Evolutionary conservation across 1,140 invertebrate species (phyloP), one percentile per base, ranked within the genome.

Genomic region (Drosophila nasuta): DNA sequence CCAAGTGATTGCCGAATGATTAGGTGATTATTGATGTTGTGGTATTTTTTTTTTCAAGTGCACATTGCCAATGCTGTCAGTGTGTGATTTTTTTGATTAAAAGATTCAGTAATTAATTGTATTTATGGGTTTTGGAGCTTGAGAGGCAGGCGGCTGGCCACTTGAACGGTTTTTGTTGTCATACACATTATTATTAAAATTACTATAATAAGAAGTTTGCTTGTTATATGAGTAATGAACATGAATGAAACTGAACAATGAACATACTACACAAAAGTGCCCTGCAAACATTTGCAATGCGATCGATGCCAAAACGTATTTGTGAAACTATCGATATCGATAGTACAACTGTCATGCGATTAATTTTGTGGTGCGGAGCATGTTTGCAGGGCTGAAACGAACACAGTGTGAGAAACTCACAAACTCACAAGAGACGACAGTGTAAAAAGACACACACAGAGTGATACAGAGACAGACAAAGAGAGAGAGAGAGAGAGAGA

Each of bases 131-230:
- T 66, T 58, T 48, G 13, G 52, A 72, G 69, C 69, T 45, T 79
- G 46, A 49, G 52, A 52, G 69, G 82, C 78, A 67, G 81, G 69
- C 81, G 68, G 75, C 65, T 75, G 81, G 74, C 62, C 63, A 77
- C 74, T 64, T 75, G 51, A 77, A 85, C 73, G 77, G 73, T 43
- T 69, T 64, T 25, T 48, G 20, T 25, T 25, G 20, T 25, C 20
- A 25, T 25, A 25, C 20, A 25, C 20, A 25, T 25, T 4, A 25
- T 25, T 25, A 25, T 25, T 25, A 25, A 25, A 25, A 25, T 25
- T 25, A 25, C 20, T 25, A 25, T 25, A 25, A 25, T 25, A 25
- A 25, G 20, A 25, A 25, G 20, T 25, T 25, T 25, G 20, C 20
- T 25, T 25, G 20, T 3, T 15, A 13, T 3, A 33, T 25, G 46